These are phyloP conservation scores for Lysandra bellargus DNA, from an alignment of 2,888 invertebrate genomes.

Conservation along the genomic window DNA sequence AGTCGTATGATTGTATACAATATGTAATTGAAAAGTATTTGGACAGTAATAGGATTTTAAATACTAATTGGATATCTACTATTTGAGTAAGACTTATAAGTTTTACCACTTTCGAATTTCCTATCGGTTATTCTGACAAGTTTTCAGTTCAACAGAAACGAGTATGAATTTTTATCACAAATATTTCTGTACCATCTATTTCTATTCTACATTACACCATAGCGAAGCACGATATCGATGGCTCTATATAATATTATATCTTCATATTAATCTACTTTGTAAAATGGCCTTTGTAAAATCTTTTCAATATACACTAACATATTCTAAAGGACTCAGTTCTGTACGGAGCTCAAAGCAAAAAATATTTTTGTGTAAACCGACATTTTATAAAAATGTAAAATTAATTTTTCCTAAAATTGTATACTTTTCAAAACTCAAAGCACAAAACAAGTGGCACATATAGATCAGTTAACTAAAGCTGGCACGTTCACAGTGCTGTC, in stretches of 20 bases:
- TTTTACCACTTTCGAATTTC: not conserved
- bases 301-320: not conserved
- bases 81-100: no score
- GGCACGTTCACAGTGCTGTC: no score
- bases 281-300: not conserved
- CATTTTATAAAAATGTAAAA: not conserved
- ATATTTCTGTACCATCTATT: not conserved
- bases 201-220: conserved; percentile 12
- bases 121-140: not conserved
- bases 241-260: not conserved
- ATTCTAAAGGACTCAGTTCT: not conserved
- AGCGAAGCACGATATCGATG: not conserved
- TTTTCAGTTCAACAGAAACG: no score
- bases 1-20: no score
- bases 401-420: not conserved
- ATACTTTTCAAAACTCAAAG: not conserved
- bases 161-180: not conserved
- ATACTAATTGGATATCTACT: no score
- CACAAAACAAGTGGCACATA: not conserved
- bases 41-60: no score
- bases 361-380: not conserved
- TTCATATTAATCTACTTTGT: conserved; percentile 4
- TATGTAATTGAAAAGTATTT: no score
- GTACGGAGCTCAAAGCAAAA: not conserved
- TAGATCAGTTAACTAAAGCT: no score